Base-by-base conservation (phyloP, 2,113 vertebrate species). In the Anas platyrhynchos region DNA sequence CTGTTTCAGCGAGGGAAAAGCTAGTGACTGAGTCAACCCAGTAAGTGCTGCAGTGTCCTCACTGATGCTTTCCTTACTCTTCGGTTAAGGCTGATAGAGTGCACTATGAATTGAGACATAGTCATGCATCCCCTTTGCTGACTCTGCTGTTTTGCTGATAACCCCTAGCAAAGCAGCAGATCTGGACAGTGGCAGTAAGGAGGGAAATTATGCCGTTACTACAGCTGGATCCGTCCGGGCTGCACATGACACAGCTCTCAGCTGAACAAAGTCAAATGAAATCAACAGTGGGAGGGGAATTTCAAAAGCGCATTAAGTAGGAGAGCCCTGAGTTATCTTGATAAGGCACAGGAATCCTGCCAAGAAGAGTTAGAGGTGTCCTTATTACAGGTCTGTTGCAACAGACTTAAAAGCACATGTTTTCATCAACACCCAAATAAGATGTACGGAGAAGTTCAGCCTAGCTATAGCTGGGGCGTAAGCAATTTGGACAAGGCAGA, bases 61-160 rank as follows among this genome's bases (percentile, higher is more conserved):
- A 4, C 7, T 88, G 48, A 41, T 22, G 34, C n/a, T 44, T 11
- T 58, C 26, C 55, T 93, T 86, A 66, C 68, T 79, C 50, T 13
- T 3, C 50, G 29, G 0, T 66, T 54, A 80, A 62, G 69, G 21
- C 41, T 71, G 69, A 41, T 25, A 17, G 4, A 71, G 31, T 8
- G 18, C 41, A 11, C n/a, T 68, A 1, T 69, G 71, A 48, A 43
- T 5, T 85, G 90, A 59, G 55, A 61, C 48, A 36, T 4, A 13
- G 62, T 20, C 3, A 1, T 68, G 8, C 27, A 2, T 54, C 67
- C 20, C 36, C 36, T 21, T 88, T 69, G 48, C 46, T 86, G 73
- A 66, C 73, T 77, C 65, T 91, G 65, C 58, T 83, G 62, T 78
- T 91, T 79, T 92, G 56, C 91, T 78, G 78, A 82, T 82, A 82